Evolutionary conservation across 2,113 vertebrate species (phyloP).

Genomic region (Apteryx mantelli): DNA sequence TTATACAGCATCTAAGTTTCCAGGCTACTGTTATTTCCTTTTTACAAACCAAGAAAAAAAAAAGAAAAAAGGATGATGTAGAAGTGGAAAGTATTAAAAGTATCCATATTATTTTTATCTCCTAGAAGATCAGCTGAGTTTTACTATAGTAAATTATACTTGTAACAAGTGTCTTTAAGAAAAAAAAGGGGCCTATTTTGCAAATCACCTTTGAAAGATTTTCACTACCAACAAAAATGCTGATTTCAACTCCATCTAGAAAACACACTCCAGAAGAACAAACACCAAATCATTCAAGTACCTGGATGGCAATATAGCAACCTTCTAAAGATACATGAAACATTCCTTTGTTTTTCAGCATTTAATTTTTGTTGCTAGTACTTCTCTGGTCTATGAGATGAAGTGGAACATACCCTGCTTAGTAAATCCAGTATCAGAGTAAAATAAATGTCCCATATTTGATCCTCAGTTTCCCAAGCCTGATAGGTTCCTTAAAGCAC

Average conservation of each 20-base stretch:
- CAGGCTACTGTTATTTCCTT: neutral
- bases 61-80: neutral
- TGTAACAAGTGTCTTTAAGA: neutral
- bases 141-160: neutral
- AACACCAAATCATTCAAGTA: neutral
- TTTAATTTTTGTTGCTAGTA: neutral
- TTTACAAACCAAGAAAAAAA: neutral
- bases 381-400: neutral
- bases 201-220: neutral
- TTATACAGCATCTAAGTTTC: neutral
- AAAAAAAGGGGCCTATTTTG: neutral
- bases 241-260: neutral
- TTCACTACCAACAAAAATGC: neutral
- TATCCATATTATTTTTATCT: neutral
- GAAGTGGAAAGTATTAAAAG: neutral
- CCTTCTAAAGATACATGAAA: neutral
- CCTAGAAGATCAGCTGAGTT: neutral
- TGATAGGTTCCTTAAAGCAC: neutral
- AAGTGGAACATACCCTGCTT: neutral
- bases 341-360: neutral
- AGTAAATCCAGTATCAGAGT: neutral
- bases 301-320: neutral
- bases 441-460: neutral
- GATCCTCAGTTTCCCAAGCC: neutral
- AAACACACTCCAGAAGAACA: conserved; percentile 6